Evolutionary conservation across 2,888 invertebrate genomes (phyloP).

Genomic region (Drosophila mettleri): DNA sequence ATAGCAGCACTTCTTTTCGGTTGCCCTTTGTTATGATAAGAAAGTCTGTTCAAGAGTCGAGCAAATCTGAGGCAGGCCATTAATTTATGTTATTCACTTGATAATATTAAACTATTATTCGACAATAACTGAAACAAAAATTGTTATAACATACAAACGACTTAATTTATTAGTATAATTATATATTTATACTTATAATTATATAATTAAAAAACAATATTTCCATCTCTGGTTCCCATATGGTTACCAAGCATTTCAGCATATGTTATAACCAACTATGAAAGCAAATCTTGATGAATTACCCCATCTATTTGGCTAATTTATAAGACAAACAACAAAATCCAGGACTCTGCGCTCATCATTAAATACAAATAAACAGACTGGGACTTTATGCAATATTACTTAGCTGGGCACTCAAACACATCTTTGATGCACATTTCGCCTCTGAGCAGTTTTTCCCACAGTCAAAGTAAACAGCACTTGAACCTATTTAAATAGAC

Average conservation of each 20-base stretch:
- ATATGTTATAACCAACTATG: constrained; percentile 12
- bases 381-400: constrained; percentile 60
- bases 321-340: constrained; percentile 44
- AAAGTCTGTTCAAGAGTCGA: neutral
- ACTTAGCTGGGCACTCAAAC: constrained; percentile 3
- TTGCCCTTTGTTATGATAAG: constrained; percentile 12
- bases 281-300: constrained; percentile 39
- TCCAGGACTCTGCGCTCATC: constrained; percentile 18
- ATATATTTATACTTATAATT: no score
- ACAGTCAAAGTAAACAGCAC: constrained; percentile 60
- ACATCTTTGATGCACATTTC: constrained; percentile 69
- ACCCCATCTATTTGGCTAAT: constrained; percentile 53
- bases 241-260: constrained; percentile 18
- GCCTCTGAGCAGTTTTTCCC: constrained; percentile 61
- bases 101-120: neutral
- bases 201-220: neutral
- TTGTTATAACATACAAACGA: no score
- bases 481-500: constrained; percentile 77
- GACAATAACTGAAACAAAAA: neutral
- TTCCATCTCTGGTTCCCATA: constrained; percentile 28
- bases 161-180: no score
- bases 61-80: neutral
- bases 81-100: neutral
- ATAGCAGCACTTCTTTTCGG: constrained; percentile 14
- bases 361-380: constrained; percentile 50